Conservation (phyloP, 2,797 vertebrate species). For the Hirundo rustica region DNA sequence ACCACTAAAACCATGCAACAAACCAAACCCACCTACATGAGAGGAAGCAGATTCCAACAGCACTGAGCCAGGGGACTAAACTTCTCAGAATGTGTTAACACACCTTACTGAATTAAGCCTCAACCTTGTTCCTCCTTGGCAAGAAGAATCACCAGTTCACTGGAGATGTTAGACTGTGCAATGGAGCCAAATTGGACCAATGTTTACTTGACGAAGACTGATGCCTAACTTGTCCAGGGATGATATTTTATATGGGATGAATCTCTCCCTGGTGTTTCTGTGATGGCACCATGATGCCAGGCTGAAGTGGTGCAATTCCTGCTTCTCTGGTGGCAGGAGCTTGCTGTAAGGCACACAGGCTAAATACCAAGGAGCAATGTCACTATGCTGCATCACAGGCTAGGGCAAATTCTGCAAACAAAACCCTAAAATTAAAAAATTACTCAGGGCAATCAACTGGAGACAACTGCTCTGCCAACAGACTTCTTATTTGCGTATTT, state of each 20-base stretch:
- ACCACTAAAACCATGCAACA: background rate
- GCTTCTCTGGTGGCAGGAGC: background rate
- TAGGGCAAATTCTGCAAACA: background rate
- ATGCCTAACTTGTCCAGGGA: background rate
- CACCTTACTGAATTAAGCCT: background rate
- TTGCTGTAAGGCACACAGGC: background rate
- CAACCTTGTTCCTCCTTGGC: background rate
- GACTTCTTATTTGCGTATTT: background rate
- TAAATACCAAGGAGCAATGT: background rate
- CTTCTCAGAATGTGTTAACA: background rate
- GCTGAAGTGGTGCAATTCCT: background rate
- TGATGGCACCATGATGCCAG: background rate
- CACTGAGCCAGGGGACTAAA: background rate
- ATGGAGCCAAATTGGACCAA: background rate
- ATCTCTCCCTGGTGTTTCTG: background rate
- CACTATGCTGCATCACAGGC: background rate
- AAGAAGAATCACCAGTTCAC: background rate
- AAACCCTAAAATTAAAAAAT: constrained; percentile 14
- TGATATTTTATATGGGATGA: background rate
- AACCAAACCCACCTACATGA: background rate
- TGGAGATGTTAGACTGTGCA: background rate
- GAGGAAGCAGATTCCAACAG: background rate
- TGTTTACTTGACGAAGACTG: background rate
- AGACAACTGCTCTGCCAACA: background rate
- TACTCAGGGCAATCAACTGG: background rate